phyloP scores from a whole-genome alignment of 2,113 vertebrate genomes.

The Aleadryas rufinucha region DNA sequence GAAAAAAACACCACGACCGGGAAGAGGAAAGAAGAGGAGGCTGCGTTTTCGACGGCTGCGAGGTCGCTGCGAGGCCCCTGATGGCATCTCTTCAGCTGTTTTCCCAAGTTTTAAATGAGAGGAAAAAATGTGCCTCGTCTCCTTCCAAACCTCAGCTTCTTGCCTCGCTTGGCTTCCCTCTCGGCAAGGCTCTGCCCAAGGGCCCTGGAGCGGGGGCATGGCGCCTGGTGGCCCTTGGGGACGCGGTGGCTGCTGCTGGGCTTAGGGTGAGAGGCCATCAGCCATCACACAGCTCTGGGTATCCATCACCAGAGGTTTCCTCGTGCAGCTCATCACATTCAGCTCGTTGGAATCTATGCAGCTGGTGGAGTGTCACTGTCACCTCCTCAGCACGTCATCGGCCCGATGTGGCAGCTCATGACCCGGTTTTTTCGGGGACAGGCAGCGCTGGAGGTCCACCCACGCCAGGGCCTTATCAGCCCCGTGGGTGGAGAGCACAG shows the following conservation, averaged over 20 bases:
- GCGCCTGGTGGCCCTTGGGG: neutral
- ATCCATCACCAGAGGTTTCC: neutral
- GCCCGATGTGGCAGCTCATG: neutral
- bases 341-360: rapidly evolving
- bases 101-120: slow-evolving; percentile 32
- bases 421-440: neutral
- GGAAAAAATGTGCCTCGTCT: slow-evolving; percentile 5
- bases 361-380: neutral
- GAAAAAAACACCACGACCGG: neutral
- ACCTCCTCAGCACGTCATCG: neutral
- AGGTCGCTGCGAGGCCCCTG: slow-evolving; percentile 44
- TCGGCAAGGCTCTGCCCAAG: rapidly evolving
- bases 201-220: neutral
- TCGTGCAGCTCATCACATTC: neutral
- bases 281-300: neutral
- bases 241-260: neutral
- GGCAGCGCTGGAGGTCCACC: neutral
- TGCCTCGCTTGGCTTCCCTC: neutral
- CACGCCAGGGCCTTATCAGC: neutral
- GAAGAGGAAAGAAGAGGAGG: neutral
- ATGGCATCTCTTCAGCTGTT: slow-evolving; percentile 48
- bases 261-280: neutral
- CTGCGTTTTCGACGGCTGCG: neutral
- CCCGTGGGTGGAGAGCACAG: neutral
- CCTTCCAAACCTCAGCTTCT: slow-evolving; percentile 29